phyloP scores from a whole-genome alignment of 1,140 invertebrate genomes.

The Zaprionus lachaisei region DNA sequence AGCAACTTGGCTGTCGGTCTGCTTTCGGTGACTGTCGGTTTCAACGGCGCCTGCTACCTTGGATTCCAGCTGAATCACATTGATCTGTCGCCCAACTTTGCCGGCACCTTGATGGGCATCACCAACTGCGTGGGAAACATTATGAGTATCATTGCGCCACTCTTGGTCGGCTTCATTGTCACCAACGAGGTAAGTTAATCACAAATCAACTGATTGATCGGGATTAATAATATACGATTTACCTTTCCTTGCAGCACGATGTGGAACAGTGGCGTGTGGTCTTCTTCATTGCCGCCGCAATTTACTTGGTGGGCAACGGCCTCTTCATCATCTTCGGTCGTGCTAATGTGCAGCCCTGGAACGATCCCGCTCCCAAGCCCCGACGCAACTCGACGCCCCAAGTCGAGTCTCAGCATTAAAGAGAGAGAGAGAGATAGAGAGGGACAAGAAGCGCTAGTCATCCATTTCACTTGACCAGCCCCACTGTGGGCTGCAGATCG shows the following conservation, averaged over 20 bases:
- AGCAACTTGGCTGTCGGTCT: constrained; percentile 86
- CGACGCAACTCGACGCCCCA: constrained; percentile 64
- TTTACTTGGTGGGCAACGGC: constrained; percentile 89
- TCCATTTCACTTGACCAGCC: constrained; percentile 54
- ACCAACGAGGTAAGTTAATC: constrained; percentile 86
- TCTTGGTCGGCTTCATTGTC: constrained; percentile 88
- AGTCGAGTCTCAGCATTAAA: constrained; percentile 70
- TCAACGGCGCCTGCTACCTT: constrained; percentile 91
- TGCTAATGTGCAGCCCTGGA: constrained; percentile 88
- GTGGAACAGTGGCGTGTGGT: constrained; percentile 89
- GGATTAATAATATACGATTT: not conserved
- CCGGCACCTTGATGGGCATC: constrained; percentile 89
- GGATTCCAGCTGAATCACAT: constrained; percentile 90
- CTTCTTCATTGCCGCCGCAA: constrained; percentile 89
- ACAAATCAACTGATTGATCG: not conserved
- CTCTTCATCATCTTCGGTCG: constrained; percentile 89
- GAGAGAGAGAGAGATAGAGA: constrained; percentile 19
- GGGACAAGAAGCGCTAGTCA: constrained; percentile 59
- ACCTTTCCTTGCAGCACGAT: constrained; percentile 84
- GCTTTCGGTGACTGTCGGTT: constrained; percentile 89
- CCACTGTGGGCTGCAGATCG: constrained; percentile 13
- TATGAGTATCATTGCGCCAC: constrained; percentile 90
- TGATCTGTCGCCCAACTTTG: constrained; percentile 91
- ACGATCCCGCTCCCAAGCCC: constrained; percentile 85
- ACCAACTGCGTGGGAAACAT: constrained; percentile 91